These are phyloP conservation scores for Centruroides vittatus DNA, from an alignment of 1,140 invertebrate genomes.

Conservation along the genomic window DNA sequence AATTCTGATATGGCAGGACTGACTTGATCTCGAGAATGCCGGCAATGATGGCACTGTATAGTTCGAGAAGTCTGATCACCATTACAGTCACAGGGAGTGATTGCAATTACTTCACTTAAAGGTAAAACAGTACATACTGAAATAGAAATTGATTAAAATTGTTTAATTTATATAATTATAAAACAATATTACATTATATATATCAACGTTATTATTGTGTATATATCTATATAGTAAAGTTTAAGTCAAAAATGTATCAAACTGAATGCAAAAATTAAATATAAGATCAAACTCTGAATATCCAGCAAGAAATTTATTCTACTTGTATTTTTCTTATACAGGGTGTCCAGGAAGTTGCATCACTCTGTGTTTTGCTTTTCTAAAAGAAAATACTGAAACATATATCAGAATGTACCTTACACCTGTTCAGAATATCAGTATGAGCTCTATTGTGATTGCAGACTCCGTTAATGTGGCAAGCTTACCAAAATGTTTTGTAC, in stretches of 20 bases:
- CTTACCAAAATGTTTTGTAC: not conserved
- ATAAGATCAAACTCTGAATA: too few species aligned
- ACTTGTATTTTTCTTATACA: too few species aligned
- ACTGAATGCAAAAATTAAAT: too few species aligned
- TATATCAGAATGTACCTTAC: too few species aligned
- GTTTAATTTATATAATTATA: not conserved
- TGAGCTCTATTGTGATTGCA: too few species aligned
- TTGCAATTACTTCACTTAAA: not conserved
- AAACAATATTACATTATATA: not conserved
- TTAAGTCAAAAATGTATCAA: too few species aligned
- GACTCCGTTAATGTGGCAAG: not conserved
- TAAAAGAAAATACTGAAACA: too few species aligned
- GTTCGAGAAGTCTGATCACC: not conserved
- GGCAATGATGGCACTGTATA: slow-evolving; percentile 6
- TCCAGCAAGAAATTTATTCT: too few species aligned
- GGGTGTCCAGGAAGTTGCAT: too few species aligned
- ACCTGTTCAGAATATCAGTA: too few species aligned
- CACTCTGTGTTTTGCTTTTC: too few species aligned
- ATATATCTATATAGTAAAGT: not conserved
- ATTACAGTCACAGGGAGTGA: slow-evolving; percentile 11
- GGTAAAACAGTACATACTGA: slow-evolving; percentile 1
- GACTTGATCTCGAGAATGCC: not conserved
- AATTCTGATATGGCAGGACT: not conserved
- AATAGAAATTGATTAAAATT: not conserved
- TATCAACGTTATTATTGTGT: not conserved